Conservation (phyloP, 2,888 invertebrate genomes). For the Eudemis profundana region DNA sequence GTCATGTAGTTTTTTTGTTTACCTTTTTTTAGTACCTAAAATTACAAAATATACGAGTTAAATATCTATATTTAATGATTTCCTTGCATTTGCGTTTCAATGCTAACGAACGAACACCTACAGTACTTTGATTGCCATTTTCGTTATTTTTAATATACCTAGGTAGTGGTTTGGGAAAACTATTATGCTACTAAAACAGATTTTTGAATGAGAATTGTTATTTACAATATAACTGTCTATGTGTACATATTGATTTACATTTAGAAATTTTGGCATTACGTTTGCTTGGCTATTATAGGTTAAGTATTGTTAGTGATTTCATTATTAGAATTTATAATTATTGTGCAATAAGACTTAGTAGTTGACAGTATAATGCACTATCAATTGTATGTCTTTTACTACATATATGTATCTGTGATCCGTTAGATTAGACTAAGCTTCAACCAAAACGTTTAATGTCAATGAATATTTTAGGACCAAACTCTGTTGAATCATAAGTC, state of each 20-base stretch:
- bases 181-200: slow-evolving; percentile 12
- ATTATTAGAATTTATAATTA: slow-evolving; percentile 28
- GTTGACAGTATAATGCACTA: slow-evolving; percentile 31
- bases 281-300: slow-evolving; percentile 26
- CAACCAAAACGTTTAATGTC: not conserved
- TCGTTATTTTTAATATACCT: not conserved
- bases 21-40: too few relatives aligned
- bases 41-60: too few relatives aligned
- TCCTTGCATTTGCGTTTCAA: too few relatives aligned
- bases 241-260: slow-evolving; percentile 19
- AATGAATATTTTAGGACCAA: not conserved
- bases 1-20: too few relatives aligned
- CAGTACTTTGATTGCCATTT: slow-evolving; percentile 11
- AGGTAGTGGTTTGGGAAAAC: not conserved
- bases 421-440: slow-evolving; percentile 13
- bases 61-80: too few relatives aligned
- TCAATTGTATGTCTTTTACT: slow-evolving; percentile 15
- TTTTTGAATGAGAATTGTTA: slow-evolving; percentile 27
- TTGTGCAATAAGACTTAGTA: slow-evolving; percentile 41
- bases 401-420: slow-evolving; percentile 7
- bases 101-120: too few relatives aligned
- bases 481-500: not conserved
- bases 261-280: slow-evolving; percentile 30
- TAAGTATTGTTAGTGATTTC: slow-evolving; percentile 29
- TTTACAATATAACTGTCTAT: slow-evolving; percentile 10